phyloP scores from a whole-genome alignment of 2,888 invertebrate genomes.

The Watsonalla binaria region DNA sequence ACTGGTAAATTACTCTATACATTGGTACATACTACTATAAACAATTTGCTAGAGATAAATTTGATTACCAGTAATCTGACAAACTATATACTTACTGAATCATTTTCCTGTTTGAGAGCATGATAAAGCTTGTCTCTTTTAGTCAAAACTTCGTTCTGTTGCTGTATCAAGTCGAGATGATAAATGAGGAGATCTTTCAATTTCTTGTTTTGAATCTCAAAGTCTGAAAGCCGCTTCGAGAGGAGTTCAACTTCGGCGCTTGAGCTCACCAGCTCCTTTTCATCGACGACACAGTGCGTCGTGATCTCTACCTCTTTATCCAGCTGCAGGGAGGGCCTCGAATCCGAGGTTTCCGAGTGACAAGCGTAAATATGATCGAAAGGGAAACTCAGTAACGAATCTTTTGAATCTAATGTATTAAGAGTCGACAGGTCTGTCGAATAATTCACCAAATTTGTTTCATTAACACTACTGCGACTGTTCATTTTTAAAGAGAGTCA shows the following conservation, averaged over 20 bases:
- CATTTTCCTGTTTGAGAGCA: constrained; percentile 86
- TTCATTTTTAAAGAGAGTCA: constrained; percentile 66
- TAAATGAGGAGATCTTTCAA: constrained; percentile 88
- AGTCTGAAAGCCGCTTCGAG: constrained; percentile 54
- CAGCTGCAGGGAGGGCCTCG: constrained; percentile 47
- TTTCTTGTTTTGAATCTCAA: constrained; percentile 80
- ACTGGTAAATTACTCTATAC: too few species aligned
- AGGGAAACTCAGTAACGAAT: constrained; percentile 79
- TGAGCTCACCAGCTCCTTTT: constrained; percentile 32
- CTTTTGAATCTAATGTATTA: constrained; percentile 67
- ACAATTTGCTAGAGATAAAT: not conserved
- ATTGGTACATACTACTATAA: too few species aligned
- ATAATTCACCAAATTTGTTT: constrained; percentile 72
- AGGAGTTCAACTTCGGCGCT: constrained; percentile 38
- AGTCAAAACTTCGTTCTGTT: constrained; percentile 90
- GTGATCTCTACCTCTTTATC: constrained; percentile 62
- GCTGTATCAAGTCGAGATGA: constrained; percentile 93
- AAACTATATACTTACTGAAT: constrained; percentile 79
- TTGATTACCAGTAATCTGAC: constrained; percentile 1
- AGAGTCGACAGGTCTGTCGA: constrained; percentile 59
- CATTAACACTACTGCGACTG: constrained; percentile 71
- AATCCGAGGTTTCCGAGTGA: constrained; percentile 63
- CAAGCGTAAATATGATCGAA: constrained; percentile 88
- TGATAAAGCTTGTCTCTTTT: constrained; percentile 88
- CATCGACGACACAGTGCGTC: constrained; percentile 47